Percentiles rank a stretch among this genome's conserved stretches.
These are phyloP conservation scores for Linnaemya vulpina DNA, from an alignment of 2,888 invertebrate species.

Conservation along the genomic window DNA sequence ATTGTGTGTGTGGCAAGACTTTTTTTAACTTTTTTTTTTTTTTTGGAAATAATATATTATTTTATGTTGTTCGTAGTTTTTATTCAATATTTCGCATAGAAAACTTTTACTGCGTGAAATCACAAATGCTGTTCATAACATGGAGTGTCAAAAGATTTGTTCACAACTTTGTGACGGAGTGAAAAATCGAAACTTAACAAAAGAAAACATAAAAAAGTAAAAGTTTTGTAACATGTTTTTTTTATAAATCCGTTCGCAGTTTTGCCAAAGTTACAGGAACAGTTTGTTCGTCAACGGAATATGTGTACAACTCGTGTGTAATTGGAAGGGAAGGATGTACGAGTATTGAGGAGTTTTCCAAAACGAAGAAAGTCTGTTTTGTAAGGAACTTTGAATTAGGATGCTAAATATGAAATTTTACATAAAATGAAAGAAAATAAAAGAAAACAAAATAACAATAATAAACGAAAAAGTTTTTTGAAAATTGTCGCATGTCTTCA, in stretches of 20 bases:
- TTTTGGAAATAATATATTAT: background rate
- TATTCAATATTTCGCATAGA: background rate
- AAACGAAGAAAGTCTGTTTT: slow-evolving; percentile 5
- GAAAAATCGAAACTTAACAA: slow-evolving; percentile 1
- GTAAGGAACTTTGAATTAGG: slow-evolving; percentile 35
- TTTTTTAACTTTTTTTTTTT: no score
- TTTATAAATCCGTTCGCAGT: slow-evolving; percentile 27
- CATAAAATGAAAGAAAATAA: background rate
- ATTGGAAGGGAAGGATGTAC: slow-evolving; percentile 2
- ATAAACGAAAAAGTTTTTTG: slow-evolving; percentile 5
- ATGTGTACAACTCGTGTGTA: slow-evolving; percentile 19
- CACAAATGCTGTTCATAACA: slow-evolving; percentile 62
- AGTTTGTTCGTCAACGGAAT: slow-evolving; percentile 9
- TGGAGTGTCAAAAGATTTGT: slow-evolving; percentile 68
- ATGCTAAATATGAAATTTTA: slow-evolving; percentile 31
- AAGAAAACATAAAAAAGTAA: slow-evolving; percentile 38
- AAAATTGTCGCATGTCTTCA: background rate
- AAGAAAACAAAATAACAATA: background rate
- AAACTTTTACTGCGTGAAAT: slow-evolving; percentile 57
- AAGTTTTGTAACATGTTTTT: slow-evolving; percentile 55
- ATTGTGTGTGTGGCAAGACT: background rate
- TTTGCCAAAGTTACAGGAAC: slow-evolving; percentile 2
- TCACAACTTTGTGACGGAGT: slow-evolving; percentile 62
- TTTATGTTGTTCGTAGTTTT: background rate
- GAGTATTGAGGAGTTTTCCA: slow-evolving; percentile 12